phyloP scores from a whole-genome alignment of 2,888 invertebrate species.

The Microplitis manilae region DNA sequence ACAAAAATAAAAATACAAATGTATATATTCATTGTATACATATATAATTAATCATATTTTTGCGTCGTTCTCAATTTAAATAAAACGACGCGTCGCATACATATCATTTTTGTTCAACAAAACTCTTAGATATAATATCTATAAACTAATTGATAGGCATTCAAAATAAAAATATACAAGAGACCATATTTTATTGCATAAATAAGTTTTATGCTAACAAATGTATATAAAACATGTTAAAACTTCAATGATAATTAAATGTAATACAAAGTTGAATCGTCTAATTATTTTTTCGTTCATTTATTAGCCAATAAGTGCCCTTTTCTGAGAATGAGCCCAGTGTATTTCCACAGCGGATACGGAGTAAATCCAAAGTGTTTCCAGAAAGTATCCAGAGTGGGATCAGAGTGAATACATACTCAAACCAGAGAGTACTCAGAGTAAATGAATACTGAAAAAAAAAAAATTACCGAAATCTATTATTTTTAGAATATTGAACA shows the following conservation, averaged over 20 bases:
- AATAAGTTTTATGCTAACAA: slow-evolving; percentile 52
- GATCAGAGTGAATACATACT: too few relatives aligned
- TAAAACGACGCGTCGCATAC: slow-evolving; percentile 61
- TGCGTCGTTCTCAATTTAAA: slow-evolving; percentile 33
- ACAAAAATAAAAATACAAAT: not conserved
- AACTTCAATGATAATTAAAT: slow-evolving; percentile 37
- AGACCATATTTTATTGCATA: slow-evolving; percentile 48
- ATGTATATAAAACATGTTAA: slow-evolving; percentile 44
- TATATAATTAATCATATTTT: slow-evolving; percentile 27
- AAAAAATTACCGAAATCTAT: too few relatives aligned
- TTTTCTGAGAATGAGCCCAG: too few relatives aligned
- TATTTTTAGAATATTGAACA: too few relatives aligned
- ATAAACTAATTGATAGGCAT: slow-evolving; percentile 45
- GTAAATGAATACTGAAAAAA: too few relatives aligned
- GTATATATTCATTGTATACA: not conserved
- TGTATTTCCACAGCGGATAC: too few relatives aligned
- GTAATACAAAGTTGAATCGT: slow-evolving; percentile 4
- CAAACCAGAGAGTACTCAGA: too few relatives aligned
- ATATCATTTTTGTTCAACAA: slow-evolving; percentile 70
- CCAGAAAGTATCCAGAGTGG: too few relatives aligned
- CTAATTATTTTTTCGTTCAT: not conserved
- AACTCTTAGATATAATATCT: slow-evolving; percentile 65
- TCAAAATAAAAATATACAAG: slow-evolving; percentile 38
- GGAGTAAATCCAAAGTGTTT: too few relatives aligned
- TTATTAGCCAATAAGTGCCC: too few relatives aligned